Base-by-base conservation (phyloP, 2,113 vertebrate genomes). In the Urocynchramus pylzowi region DNA sequence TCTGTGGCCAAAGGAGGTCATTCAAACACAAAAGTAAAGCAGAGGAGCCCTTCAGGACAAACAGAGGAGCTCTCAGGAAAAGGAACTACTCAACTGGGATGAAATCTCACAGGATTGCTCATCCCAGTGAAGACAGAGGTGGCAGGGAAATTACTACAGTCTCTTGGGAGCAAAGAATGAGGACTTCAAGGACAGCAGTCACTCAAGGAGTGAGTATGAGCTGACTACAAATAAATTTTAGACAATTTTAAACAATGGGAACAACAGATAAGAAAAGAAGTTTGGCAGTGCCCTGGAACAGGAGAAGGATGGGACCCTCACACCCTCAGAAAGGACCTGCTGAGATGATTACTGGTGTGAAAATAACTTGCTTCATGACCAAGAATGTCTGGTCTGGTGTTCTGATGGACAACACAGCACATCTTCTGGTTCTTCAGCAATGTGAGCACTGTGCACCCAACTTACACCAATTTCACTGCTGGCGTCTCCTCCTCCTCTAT, bases 281-380 rank as follows among this genome's bases (percentile, higher is more conserved):
- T 37, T 71, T 21, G 28, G 16, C 20, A 45, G 11, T 61, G 31
- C 6, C 5, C 5, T 91, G 13, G 52, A 47, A 68, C 4, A 50
- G 49, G 16, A 52, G 33, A 44, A 35, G 14, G 10, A 21, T 19
- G n/a, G 18, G 16, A 37, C 4, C 6, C 4, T 24, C 12, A 23
- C 3, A 28, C 1, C 4, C 11, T 45, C 63, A 56, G 4, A 79
- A 45, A 45, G 7, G 4, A 27, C 8, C 31, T 80, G 16, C 7
- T 64, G 35, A 33, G 8, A 5, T 64, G 50, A 35, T 18, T 68
- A 3, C 15, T 73, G 23, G 4, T 4, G 5, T 11, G 13, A 65
- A 27, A 74, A 59, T 28, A 0, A 1, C 22, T 28, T 13, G 1
- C 11, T 59, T 82, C 17, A 8, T 63, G 60, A 15, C 6, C 8